Conservation (phyloP, 2,113 vertebrate species). For the Anarrhichthys ocellatus region DNA sequence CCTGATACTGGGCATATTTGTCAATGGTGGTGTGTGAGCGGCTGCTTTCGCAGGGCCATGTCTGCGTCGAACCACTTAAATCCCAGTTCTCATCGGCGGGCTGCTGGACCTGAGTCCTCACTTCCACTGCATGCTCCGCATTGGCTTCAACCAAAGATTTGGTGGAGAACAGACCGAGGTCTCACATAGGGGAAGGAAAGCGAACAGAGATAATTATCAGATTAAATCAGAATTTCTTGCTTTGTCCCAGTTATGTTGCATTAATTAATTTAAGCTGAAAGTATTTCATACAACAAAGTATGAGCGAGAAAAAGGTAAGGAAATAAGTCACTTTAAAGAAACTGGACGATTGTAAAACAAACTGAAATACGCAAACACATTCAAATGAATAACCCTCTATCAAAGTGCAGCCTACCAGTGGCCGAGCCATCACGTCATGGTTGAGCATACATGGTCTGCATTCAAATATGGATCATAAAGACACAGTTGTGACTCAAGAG, state of each 20-base stretch:
- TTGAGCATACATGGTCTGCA: slow-evolving; percentile 10
- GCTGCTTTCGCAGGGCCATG: slow-evolving; percentile 94
- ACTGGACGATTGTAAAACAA: background rate
- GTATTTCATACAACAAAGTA: background rate
- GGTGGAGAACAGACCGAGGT: slow-evolving; percentile 93
- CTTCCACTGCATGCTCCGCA: slow-evolving; percentile 90
- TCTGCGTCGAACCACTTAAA: slow-evolving; percentile 83
- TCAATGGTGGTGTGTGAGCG: slow-evolving; percentile 94
- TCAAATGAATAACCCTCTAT: slow-evolving; percentile 7
- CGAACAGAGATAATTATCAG: background rate
- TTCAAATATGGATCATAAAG: slow-evolving; percentile 25
- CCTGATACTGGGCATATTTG: slow-evolving; percentile 94
- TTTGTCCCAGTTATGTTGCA: background rate
- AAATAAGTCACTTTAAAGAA: background rate
- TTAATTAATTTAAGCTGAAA: background rate
- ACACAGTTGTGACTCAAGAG: background rate
- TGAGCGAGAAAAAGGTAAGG: background rate
- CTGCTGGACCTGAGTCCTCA: slow-evolving; percentile 94
- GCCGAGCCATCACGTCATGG: background rate
- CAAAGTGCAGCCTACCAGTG: background rate
- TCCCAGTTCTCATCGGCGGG: slow-evolving; percentile 95
- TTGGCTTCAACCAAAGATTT: slow-evolving; percentile 94
- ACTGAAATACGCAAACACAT: slow-evolving; percentile 28
- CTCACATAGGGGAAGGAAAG: slow-evolving; percentile 66
- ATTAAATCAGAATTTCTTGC: background rate